Base-by-base conservation (phyloP, 2,113 vertebrate genomes). In the Cyprinodon variegatus region DNA sequence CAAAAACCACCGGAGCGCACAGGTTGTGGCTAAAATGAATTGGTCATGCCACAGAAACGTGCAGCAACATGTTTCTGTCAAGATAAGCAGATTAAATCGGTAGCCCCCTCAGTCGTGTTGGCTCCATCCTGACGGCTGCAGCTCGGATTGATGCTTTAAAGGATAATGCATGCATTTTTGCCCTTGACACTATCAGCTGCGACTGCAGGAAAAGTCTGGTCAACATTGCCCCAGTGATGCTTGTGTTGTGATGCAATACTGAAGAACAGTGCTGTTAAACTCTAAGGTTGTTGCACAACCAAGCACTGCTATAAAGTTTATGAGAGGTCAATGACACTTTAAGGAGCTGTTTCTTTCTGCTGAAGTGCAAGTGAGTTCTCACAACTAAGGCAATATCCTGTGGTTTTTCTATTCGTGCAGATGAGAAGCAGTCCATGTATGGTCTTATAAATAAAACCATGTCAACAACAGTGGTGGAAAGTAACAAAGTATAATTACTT, bases 81-180 rank as follows among this genome's bases (percentile, higher is more conserved):
- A 20, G 50, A n/a, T 57, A 4, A 57, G 20, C 50, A 57, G 50
- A n/a, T 57, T 57, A 20, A 57, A 57, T 57, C 50, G 20, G 20
- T 57, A 60, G 68, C 57, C 15, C 39, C 50, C 62, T 6, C 15
- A 29, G 29, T 71, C 1, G 1, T 39, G 69, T 77, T 80, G 41
- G 39, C n/a, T 62, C 48, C 50, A 57, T 66, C 14, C 15, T 10
- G 70, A 65, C 20, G 69, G 60, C 72, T 48, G 72, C 50, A 53
- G 61, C 57, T 15, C 81, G 71, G 85, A 70, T 61, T 68, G 85
- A 76, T 68, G 72, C 66, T n/a, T 85, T 82, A 89, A 85, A 90
- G 87, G 87, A 88, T 89, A 82, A 86, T 22, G 63, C 70, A 67
- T 80, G 78, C 78, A 81, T 83, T 85, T 82, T 67, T 81, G 78